phyloP scores from a whole-genome alignment of 2,797 vertebrate genomes.

The Falco peregrinus region DNA sequence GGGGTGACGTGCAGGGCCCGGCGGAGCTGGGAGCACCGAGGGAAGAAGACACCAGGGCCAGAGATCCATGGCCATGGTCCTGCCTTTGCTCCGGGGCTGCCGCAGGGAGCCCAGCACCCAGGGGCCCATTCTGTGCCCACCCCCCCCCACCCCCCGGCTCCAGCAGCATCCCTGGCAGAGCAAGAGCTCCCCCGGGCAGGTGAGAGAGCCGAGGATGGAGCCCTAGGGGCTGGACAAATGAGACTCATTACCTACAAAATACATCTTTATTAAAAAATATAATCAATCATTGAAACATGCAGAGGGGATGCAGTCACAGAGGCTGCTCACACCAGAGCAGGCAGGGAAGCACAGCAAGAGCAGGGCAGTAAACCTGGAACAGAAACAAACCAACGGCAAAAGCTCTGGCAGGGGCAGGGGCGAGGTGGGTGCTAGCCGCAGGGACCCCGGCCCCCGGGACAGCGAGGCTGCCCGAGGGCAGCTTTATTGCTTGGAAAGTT shows the following conservation, averaged over 20 bases:
- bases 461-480: not conserved
- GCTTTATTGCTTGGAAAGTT: not conserved
- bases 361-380: not conserved
- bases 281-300: not conserved
- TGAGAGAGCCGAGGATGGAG: rapidly evolving
- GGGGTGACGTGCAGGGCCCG: not conserved
- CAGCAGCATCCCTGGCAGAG: not conserved
- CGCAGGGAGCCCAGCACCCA: not conserved
- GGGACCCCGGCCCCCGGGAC: not conserved
- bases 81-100: not conserved
- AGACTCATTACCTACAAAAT: not conserved
- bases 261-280: constrained; percentile 62
- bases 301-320: not conserved
- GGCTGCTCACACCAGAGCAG: not conserved
- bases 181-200: rapidly evolving
- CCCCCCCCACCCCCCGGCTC: not conserved
- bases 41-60: rapidly evolving
- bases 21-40: rapidly evolving
- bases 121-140: not conserved
- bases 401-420: rapidly evolving
- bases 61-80: rapidly evolving
- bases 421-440: not conserved
- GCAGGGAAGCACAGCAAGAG: not conserved
- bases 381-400: not conserved
- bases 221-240: rapidly evolving